Evolutionary conservation across 2,797 vertebrate species (phyloP).

Genomic region (Xiphophorus birchmanni): DNA sequence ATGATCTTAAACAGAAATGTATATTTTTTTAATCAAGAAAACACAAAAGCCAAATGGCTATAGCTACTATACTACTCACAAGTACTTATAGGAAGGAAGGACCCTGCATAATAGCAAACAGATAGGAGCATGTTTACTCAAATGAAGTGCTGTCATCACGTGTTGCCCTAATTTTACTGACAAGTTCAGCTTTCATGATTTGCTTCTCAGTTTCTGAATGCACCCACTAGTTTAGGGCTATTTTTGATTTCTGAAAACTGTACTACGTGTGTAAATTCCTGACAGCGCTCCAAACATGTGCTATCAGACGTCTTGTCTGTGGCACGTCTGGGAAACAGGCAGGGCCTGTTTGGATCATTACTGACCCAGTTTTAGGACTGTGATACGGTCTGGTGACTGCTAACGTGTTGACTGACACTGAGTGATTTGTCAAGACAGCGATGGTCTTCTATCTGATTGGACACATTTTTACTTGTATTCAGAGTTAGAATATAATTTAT

Average conservation of each 20-base stretch:
- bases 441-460: background rate
- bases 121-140: background rate
- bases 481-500: background rate
- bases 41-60: background rate
- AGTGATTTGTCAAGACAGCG: background rate
- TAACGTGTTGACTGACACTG: background rate
- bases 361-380: slow-evolving; percentile 38
- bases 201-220: slow-evolving; percentile 1
- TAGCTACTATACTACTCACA: background rate
- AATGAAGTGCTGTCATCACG: background rate
- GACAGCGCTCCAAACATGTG: slow-evolving; percentile 27
- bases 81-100: background rate
- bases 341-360: slow-evolving; percentile 21
- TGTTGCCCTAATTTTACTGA: background rate
- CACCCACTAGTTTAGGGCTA: background rate
- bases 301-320: slow-evolving; percentile 25
- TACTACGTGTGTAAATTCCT: slow-evolving; percentile 13
- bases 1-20: background rate
- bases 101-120: background rate
- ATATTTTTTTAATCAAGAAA: background rate
- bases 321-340: slow-evolving; percentile 6
- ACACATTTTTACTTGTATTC: background rate
- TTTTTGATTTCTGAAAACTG: slow-evolving; percentile 40
- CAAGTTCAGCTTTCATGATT: background rate
- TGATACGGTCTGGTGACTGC: background rate